These are phyloP conservation scores for Limulus polyphemus DNA, from an alignment of 2,888 invertebrate species.

Conservation along the genomic window DNA sequence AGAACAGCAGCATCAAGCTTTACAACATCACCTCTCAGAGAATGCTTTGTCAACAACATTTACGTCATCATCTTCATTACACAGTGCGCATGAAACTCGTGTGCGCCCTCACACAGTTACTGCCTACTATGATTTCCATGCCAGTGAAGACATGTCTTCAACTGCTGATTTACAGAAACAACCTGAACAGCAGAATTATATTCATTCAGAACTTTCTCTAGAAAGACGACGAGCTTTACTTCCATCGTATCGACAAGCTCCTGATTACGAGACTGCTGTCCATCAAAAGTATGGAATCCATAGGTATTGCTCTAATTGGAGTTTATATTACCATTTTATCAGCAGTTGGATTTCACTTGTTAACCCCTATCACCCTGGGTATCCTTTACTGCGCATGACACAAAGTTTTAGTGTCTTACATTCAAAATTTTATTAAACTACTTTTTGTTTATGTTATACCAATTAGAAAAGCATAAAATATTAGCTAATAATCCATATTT, in stretches of 20 bases:
- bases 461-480: too few relatives aligned
- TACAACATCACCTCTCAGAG: too few relatives aligned
- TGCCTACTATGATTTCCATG: too few relatives aligned
- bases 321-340: background rate
- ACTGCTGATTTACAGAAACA: background rate
- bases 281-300: conserved; percentile 51
- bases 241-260: conserved; percentile 56
- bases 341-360: background rate
- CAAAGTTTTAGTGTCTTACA: too few relatives aligned
- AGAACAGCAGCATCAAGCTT: too few relatives aligned
- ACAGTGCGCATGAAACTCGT: background rate
- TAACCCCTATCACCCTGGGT: background rate
- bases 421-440: too few relatives aligned
- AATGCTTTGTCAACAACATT: too few relatives aligned
- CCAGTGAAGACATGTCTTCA: background rate
- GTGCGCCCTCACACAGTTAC: background rate
- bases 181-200: background rate
- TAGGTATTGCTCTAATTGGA: conserved; percentile 6
- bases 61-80: background rate
- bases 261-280: conserved; percentile 88
- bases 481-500: too few relatives aligned
- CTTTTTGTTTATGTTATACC: too few relatives aligned
- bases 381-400: too few relatives aligned
- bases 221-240: conserved; percentile 22
- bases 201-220: conserved; percentile 1